phyloP scores from a whole-genome alignment of 2,888 invertebrate genomes.

The Panopea generosa region DNA sequence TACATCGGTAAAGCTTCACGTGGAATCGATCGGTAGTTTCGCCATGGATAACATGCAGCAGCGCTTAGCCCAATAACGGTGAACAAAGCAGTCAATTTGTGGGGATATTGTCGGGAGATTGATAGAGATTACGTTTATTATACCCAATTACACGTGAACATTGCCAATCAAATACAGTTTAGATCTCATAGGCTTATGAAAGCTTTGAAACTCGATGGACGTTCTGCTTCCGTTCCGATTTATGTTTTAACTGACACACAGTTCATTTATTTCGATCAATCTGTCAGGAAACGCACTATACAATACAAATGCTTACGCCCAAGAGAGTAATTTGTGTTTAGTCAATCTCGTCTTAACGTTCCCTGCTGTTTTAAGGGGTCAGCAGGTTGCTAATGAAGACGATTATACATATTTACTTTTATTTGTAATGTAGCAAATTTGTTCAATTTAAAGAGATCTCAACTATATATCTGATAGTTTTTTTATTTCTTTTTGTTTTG shows the following conservation, averaged over 20 bases:
- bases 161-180: constrained; percentile 60
- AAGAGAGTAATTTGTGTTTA: constrained; percentile 1
- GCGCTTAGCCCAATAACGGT: constrained; percentile 1
- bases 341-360: too few relatives aligned
- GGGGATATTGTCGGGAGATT: constrained; percentile 25
- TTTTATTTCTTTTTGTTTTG: too few relatives aligned
- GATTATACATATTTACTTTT: too few relatives aligned
- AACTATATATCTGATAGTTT: too few relatives aligned
- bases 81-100: constrained; percentile 52
- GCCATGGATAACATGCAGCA: too few relatives aligned
- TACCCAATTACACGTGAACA: constrained; percentile 51
- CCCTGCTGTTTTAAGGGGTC: too few relatives aligned
- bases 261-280: constrained; percentile 37
- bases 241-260: constrained; percentile 22
- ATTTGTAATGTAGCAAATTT: too few relatives aligned
- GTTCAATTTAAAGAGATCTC: too few relatives aligned
- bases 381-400: too few relatives aligned
- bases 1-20: too few relatives aligned
- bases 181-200: constrained; percentile 41
- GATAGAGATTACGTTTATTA: constrained; percentile 59
- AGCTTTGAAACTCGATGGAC: constrained; percentile 12
- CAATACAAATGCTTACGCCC: neutral
- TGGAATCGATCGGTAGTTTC: too few relatives aligned
- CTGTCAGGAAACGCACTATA: constrained; percentile 3
- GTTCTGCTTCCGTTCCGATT: constrained; percentile 11